These are phyloP conservation scores for Piscicola geometra DNA, from an alignment of 2,888 invertebrate species.

Conservation along the genomic window DNA sequence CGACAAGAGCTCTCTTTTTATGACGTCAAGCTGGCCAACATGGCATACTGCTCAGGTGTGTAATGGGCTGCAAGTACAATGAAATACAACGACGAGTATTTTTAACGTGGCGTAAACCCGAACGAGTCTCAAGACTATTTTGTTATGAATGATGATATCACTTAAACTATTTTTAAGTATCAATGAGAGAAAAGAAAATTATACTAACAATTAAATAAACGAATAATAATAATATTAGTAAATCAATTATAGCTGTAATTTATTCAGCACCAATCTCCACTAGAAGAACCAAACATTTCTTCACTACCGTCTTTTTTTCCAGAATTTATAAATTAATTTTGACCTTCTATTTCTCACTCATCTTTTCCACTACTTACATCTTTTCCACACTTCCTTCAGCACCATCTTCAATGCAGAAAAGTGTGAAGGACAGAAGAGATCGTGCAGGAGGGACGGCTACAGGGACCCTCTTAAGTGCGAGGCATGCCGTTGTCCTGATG, in stretches of 20 bases:
- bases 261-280: too few species aligned
- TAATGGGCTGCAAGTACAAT: neutral
- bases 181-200: too few species aligned
- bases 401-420: neutral
- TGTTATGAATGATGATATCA: too few species aligned
- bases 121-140: too few species aligned
- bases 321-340: neutral
- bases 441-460: slow-evolving; percentile 51
- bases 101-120: too few species aligned
- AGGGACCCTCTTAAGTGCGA: slow-evolving; percentile 52
- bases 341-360: neutral
- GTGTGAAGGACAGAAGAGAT: slow-evolving; percentile 32
- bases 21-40: slow-evolving; percentile 52
- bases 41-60: slow-evolving; percentile 51
- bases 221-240: too few species aligned
- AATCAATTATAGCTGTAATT: too few species aligned
- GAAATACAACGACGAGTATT: neutral
- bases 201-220: too few species aligned
- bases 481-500: slow-evolving; percentile 51
- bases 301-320: too few species aligned
- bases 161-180: too few species aligned
- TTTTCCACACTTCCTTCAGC: neutral
- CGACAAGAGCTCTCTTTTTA: slow-evolving; percentile 51
- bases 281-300: too few species aligned
- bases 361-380: too few species aligned